phyloP scores from a whole-genome alignment of 2,888 invertebrate genomes.

The Archaeoteleia sp. region DNA sequence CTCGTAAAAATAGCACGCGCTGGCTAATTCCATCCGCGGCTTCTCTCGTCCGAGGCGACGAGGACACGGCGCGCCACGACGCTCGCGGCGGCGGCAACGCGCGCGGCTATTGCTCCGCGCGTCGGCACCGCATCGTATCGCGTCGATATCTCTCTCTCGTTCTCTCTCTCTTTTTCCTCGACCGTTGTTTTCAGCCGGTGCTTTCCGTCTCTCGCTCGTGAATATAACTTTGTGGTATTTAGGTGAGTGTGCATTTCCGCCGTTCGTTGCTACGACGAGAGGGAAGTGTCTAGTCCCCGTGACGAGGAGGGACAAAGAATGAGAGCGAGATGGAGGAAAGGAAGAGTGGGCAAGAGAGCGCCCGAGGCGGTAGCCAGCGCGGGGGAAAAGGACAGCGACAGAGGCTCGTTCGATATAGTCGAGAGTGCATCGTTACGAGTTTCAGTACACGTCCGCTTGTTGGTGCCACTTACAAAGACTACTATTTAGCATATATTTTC shows the following conservation, averaged over 20 bases:
- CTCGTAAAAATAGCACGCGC: constrained; percentile 10
- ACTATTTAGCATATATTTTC: too few relatives aligned
- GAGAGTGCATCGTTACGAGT: constrained; percentile 32
- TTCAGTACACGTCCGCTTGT: constrained; percentile 55
- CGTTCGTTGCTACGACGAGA: constrained; percentile 35
- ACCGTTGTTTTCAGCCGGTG: too few relatives aligned
- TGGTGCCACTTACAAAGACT: constrained; percentile 56
- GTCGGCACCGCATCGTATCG: too few relatives aligned
- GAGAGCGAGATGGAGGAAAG: constrained; percentile 23
- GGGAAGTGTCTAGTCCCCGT: constrained; percentile 45
- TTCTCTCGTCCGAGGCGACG: too few relatives aligned
- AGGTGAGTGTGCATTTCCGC: constrained; percentile 63
- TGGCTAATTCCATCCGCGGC: neutral
- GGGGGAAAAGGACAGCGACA: too few relatives aligned
- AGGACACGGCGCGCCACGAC: too few relatives aligned
- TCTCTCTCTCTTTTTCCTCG: too few relatives aligned
- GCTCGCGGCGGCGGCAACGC: too few relatives aligned
- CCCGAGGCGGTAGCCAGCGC: too few relatives aligned
- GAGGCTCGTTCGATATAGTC: neutral
- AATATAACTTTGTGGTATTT: constrained; percentile 56
- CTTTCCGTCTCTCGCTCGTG: too few relatives aligned
- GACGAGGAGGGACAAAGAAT: constrained; percentile 42
- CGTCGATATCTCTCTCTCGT: too few relatives aligned
- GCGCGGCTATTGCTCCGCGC: too few relatives aligned
- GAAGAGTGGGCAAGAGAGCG: constrained; percentile 5